Evolutionary conservation across 2,113 vertebrate species (phyloP).

Genomic region (Suricata suricatta): DNA sequence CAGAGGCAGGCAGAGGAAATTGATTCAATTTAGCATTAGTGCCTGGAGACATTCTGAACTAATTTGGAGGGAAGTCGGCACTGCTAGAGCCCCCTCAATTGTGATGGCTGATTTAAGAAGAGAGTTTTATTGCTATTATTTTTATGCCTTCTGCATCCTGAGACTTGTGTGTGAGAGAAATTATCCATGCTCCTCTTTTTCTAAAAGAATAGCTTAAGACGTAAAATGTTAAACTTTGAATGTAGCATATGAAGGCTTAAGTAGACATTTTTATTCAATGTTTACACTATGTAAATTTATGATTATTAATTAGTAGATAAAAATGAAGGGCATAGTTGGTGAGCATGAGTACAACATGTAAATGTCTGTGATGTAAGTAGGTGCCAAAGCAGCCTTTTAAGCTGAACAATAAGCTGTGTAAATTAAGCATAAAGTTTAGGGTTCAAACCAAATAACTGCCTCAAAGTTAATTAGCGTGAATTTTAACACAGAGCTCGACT

Average conservation of each 20-base stretch:
- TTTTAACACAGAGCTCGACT: constrained; percentile 16
- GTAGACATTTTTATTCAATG: background rate
- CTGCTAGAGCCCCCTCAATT: background rate
- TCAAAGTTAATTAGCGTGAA: constrained; percentile 30
- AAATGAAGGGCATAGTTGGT: background rate
- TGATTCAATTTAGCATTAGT: background rate
- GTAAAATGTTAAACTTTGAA: constrained; percentile 2
- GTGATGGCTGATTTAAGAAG: background rate
- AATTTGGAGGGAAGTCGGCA: background rate
- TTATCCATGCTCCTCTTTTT: background rate
- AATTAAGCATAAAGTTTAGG: constrained; percentile 9
- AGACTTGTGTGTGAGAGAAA: background rate
- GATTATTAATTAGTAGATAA: constrained; percentile 35
- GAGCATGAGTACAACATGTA: background rate
- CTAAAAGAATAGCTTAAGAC: background rate
- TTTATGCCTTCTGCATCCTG: background rate
- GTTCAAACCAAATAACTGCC: constrained; percentile 6
- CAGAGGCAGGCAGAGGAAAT: background rate
- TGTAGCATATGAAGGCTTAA: constrained; percentile 3
- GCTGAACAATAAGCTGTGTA: background rate
- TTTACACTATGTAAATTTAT: constrained; percentile 40
- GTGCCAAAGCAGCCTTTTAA: background rate
- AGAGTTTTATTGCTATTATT: background rate
- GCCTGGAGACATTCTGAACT: background rate
- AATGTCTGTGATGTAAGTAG: background rate